Percentiles rank a stretch among this genome's conserved stretches.
Evolutionary conservation across 1,140 invertebrate species (phyloP).

Genomic region (Apis dorsata): DNA sequence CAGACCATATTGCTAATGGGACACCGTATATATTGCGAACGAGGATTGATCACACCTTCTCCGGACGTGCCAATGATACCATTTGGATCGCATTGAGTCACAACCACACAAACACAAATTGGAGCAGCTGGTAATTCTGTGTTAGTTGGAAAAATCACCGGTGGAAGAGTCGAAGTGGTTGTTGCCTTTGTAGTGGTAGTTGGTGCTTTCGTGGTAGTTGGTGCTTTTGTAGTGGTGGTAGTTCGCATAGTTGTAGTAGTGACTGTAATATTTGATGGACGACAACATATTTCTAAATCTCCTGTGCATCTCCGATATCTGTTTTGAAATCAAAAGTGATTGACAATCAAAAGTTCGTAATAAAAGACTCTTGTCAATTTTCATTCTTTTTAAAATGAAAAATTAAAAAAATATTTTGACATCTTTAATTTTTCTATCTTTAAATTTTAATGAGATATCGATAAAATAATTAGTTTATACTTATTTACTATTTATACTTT

Average conservation of each 20-base stretch:
- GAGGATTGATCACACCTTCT: constrained; percentile 68
- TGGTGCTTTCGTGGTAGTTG: not conserved
- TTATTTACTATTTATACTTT: too few species aligned
- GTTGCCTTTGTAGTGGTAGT: constrained; percentile 38
- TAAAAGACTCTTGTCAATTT: too few species aligned
- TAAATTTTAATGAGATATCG: too few species aligned
- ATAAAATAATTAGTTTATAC: too few species aligned
- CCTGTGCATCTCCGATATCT: constrained; percentile 69
- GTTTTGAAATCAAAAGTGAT: not conserved
- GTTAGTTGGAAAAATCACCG: constrained; percentile 38
- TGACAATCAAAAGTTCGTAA: too few species aligned
- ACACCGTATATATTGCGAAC: constrained; percentile 61
- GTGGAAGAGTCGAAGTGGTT: constrained; percentile 40
- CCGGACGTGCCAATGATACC: constrained; percentile 69
- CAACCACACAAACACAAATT: constrained; percentile 75
- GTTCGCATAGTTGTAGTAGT: constrained; percentile 38
- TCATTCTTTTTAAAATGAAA: too few species aligned
- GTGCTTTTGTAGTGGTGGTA: constrained; percentile 14
- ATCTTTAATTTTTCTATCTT: too few species aligned
- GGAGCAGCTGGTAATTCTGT: not conserved
- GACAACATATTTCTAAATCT: constrained; percentile 73
- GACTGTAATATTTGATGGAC: constrained; percentile 28
- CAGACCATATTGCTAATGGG: constrained; percentile 53
- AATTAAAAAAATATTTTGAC: too few species aligned
- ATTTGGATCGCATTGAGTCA: constrained; percentile 78